Evolutionary conservation across 2,888 invertebrate genomes (phyloP).

Genomic region (Zelleria hepariella): DNA sequence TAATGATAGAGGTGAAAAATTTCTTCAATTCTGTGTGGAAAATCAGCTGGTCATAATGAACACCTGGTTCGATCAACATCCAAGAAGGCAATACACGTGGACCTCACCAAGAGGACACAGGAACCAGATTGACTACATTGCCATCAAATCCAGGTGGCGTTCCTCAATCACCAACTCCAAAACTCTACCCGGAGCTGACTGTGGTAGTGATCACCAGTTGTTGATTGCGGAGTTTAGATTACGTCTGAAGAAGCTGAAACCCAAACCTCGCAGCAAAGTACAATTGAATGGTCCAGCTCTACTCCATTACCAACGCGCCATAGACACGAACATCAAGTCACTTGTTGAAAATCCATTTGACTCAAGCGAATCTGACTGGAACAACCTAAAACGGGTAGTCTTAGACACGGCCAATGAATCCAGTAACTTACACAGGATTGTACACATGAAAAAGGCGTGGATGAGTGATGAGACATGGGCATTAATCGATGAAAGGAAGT

Average conservation of each 20-base stretch:
- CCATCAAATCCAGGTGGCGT: neutral
- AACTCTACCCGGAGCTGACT: neutral
- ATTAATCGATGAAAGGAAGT: neutral
- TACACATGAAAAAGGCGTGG: too few relatives aligned
- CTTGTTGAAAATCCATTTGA: too few relatives aligned
- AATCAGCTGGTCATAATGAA: constrained; percentile 5
- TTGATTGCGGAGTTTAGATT: neutral
- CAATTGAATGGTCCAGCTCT: too few relatives aligned
- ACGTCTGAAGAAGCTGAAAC: neutral
- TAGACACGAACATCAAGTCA: too few relatives aligned
- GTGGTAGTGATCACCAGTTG: neutral
- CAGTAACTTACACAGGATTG: too few relatives aligned
- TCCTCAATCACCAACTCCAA: neutral
- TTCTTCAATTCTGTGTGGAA: constrained; percentile 4
- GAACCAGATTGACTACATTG: neutral
- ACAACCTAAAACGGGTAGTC: too few relatives aligned
- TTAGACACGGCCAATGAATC: too few relatives aligned
- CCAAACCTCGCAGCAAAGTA: too few relatives aligned
- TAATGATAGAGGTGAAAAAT: neutral
- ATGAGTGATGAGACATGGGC: neutral
- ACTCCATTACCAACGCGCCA: too few relatives aligned
- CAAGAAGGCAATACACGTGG: constrained; percentile 9
- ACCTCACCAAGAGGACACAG: neutral
- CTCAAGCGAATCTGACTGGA: too few relatives aligned
- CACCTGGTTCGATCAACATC: constrained; percentile 8